A percentile compares a stretch with the other conserved stretches of the same genome.
These are phyloP conservation scores for Peribatodes rhomboidaria DNA, from an alignment of 2,888 invertebrate genomes.

Conservation along the genomic window DNA sequence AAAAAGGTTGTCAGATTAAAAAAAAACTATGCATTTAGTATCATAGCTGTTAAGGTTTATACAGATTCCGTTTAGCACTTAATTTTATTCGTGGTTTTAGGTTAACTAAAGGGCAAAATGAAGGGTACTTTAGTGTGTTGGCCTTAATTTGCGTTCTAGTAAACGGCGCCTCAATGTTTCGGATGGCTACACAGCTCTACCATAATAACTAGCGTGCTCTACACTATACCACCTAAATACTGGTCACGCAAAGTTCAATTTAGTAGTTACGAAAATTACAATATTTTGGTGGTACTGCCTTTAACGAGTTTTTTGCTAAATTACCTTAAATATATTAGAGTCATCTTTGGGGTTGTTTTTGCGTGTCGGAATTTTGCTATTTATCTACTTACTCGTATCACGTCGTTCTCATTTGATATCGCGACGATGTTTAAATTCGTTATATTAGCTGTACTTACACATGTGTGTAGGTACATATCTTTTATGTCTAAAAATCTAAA, in stretches of 20 bases:
- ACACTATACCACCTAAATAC: background rate
- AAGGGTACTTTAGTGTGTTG: conserved; percentile 15
- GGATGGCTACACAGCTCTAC: background rate
- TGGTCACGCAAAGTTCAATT: conserved; percentile 32
- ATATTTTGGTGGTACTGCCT: background rate
- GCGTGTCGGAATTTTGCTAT: background rate
- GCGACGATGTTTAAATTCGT: too few relatives aligned
- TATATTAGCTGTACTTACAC: too few relatives aligned
- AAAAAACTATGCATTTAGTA: background rate
- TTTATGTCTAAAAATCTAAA: too few relatives aligned
- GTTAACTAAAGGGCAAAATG: conserved; percentile 10
- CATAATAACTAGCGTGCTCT: conserved; percentile 11
- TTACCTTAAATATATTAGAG: background rate
- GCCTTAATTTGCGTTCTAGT: conserved; percentile 19
- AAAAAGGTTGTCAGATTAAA: too few relatives aligned
- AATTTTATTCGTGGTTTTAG: conserved; percentile 7
- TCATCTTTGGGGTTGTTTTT: background rate
- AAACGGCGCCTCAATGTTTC: conserved; percentile 21
- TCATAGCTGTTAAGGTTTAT: background rate
- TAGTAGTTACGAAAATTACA: conserved; percentile 3
- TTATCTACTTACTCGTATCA: too few relatives aligned
- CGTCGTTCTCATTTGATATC: too few relatives aligned
- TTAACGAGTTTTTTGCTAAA: background rate
- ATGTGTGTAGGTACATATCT: too few relatives aligned
- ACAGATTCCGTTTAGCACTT: background rate